Base-by-base conservation (phyloP, 2,797 vertebrate species). In the Pipistrellus kuhlii region DNA sequence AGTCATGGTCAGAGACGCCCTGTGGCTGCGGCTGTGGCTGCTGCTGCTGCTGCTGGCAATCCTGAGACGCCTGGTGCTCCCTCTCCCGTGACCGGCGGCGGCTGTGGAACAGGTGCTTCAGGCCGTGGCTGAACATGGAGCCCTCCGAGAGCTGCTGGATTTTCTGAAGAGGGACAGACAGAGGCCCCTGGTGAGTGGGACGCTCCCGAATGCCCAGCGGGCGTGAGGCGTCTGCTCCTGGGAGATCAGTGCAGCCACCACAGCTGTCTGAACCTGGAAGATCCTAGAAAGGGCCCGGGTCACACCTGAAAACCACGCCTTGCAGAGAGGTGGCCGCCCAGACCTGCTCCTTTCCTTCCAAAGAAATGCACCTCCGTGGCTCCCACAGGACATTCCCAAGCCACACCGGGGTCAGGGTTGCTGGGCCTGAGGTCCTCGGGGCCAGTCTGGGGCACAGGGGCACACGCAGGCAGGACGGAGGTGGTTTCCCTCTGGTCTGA, bases 81-180 rank as follows among this genome's bases (percentile, higher is more conserved):
- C 98, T 97, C 82, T 99, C 98, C 84, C 98, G 96, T 0, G 98
- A 99, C 80, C 98, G 97, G 84, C 98, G 98, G 55, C 98, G 98
- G 96, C 98, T 98, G 93, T 99, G 98, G 97, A 99, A 99, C 17
- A 99, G 98, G 96, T 99, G 98, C 98, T 99, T 99, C 88, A 99
- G 97, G 94, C 98, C 98, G 85, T 99, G 98, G 97, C 98, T 98
- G 89, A 99, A 99, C 98, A 99, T 98, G 97, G 98, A 98, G 91
- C 98, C 98, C 92, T 99, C 98, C 0, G 98, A 99, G 18, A 99
- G 97, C 97, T 99, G 98, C 97, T 99, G 98, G 97, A 98, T 98
- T 97, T 98, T 99, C 98, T 99, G 96, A 3, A 64, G 66, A 92
- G 38, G 4, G 91, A 82, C 66, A 96, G 76, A 97, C 0, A n/a